Evolutionary conservation across 2,888 invertebrate genomes (phyloP), one percentile per base, ranked within the genome.

Genomic region (Lordiphosa andalusiaca): DNA sequence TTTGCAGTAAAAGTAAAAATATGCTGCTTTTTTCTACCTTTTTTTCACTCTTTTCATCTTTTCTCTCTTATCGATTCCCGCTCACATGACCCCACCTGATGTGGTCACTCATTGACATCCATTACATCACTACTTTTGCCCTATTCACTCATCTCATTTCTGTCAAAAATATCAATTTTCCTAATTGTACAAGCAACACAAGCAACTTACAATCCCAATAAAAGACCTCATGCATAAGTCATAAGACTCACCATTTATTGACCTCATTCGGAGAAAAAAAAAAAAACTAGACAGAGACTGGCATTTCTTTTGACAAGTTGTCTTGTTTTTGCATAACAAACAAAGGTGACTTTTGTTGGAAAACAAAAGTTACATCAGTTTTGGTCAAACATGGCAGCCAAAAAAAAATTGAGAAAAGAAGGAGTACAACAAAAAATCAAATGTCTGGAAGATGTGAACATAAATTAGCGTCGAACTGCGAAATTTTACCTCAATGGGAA

Each of bases 301-400:
- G 25, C 39, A 35, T 66, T 66, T 65, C 60, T 63, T 56, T 63
- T 42, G 53, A 61, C 51, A 44, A 33, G 44, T 44, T 44, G 16
- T 25, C 33, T 37, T 16, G 25, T 67, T 61, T 75, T 76, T 81
- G 73, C 77, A 81, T 81, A 81, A 84, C 72, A 53, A 59, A 64
- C 55, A 70, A 70, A 57, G 21, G 65, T 66, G 65, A 51, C 67
- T 65, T 53, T 65, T 65, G 60, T 65, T 41, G 42, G 44, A 76
- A 76, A 77, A 73, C 77, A 77, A 84, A 81, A 84, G 77, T 77
- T 77, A 81, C 77, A 77, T 71, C 69, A 84, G 73, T 67, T 64
- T 48, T 47, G 48, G 55, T 61, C 58, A 63, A 47, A 53, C 25
- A 44, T 35, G 25, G 25, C 25, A 7, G 7, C 25, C 6, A 42